A percentile compares a stretch with the other conserved stretches of the same genome.
These are phyloP conservation scores for Cryptotis parvus DNA, from an alignment of 2,113 vertebrate genomes.

Conservation along the genomic window DNA sequence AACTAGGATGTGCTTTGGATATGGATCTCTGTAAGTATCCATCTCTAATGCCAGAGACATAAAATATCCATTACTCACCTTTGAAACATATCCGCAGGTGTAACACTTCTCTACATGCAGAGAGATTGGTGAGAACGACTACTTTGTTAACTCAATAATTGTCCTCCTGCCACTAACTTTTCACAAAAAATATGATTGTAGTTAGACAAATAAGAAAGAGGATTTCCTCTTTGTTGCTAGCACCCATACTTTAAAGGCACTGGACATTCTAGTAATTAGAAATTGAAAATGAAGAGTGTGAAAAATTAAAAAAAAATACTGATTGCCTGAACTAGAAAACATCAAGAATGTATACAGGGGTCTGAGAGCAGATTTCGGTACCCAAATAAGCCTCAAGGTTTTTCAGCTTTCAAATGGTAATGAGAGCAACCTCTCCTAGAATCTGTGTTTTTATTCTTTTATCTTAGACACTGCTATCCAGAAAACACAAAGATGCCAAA, in stretches of 20 bases:
- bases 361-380: neutral
- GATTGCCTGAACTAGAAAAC: neutral
- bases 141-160: neutral
- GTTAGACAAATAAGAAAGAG: neutral
- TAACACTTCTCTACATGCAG: neutral
- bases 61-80: slow-evolving; percentile 10
- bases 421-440: neutral
- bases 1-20: neutral
- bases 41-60: neutral
- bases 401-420: neutral
- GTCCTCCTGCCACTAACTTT: neutral
- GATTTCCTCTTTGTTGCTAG: neutral
- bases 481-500: neutral
- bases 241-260: neutral
- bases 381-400: neutral
- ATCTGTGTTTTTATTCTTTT: neutral
- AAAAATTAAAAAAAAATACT: neutral
- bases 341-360: neutral
- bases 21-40: neutral
- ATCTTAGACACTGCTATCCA: neutral
- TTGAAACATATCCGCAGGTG: slow-evolving; percentile 30
- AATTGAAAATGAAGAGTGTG: neutral
- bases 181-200: neutral
- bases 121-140: neutral
- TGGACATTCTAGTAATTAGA: neutral